Percentiles rank a stretch among this genome's conserved stretches.
These are phyloP conservation scores for Bombyx mori DNA, from an alignment of 1,140 invertebrate species.

Conservation along the genomic window DNA sequence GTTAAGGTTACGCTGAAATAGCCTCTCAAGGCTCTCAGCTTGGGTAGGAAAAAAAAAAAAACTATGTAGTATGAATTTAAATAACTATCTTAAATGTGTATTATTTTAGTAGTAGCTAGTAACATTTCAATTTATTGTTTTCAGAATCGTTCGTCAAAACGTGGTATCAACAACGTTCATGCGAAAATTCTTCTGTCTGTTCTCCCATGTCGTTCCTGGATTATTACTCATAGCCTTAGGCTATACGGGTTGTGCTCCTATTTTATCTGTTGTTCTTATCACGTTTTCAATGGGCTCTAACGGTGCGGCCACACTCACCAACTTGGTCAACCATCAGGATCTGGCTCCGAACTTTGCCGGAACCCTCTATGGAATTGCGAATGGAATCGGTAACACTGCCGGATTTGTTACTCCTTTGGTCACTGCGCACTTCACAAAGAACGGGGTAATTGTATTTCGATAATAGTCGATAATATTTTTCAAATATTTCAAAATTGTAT, in stretches of 20 bases:
- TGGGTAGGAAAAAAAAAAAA: no score
- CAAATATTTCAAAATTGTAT: no score
- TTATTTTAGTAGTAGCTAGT: no score
- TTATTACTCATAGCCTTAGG: conserved; percentile 77
- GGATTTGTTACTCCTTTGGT: conserved; percentile 82
- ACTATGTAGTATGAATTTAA: no score
- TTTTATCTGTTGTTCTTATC: conserved; percentile 76
- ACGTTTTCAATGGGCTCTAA: conserved; percentile 84
- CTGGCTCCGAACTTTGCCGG: conserved; percentile 84
- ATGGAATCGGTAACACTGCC: conserved; percentile 81
- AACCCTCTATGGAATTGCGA: conserved; percentile 81
- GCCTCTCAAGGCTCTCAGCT: no score
- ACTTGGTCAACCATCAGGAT: conserved; percentile 88
- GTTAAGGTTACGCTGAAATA: no score
- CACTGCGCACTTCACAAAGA: conserved; percentile 77
- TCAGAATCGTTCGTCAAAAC: conserved; percentile 71
- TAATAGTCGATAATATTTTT: no score
- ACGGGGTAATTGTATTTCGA: conserved; percentile 68
- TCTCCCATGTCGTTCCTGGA: conserved; percentile 81
- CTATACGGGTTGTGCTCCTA: conserved; percentile 77
- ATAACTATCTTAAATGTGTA: no score
- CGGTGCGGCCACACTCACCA: conserved; percentile 87
- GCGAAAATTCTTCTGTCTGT: conserved; percentile 80
- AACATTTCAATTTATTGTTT: conserved; percentile 11
- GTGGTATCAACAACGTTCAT: conserved; percentile 75